Base-by-base conservation (phyloP, 2,113 vertebrate genomes). In the Glaucomys volans region DNA sequence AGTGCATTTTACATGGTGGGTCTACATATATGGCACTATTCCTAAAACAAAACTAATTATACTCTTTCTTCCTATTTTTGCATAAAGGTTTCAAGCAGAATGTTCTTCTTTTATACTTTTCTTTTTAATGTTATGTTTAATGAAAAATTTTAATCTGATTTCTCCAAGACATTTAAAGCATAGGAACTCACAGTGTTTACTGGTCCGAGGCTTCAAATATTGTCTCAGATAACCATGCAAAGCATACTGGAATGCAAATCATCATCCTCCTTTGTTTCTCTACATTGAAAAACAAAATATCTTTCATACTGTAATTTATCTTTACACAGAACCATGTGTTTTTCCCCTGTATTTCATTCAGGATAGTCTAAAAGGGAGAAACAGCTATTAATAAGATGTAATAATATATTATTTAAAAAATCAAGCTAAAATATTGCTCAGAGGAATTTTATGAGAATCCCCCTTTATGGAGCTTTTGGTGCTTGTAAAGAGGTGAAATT, bases 371-470 rank as follows among this genome's bases (percentile, higher is more conserved):
- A 69, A 10, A 91, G 24, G 20, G 64, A 35, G 35, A 42, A 67
- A 71, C 88, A 85, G 17, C 57, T 66, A 24, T 77, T 69, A 95
- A 42, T 86, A 95, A 84, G 40, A 92, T 88, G 3, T 6, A 67
- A n/a, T 54, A 80, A 52, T 37, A 22, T 24, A 85, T 62, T 79
- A 75, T 66, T 91, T 81, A 35, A 18, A 64, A 89, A 95, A 86
- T 96, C 87, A 94, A 71, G 42, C 52, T 75, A 91, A 59, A 87
- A 2, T 92, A 26, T 22, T 79, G 22, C 66, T 87, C 28, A 50
- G 37, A 76, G 32, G 50, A 90, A 62, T 75, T 77, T 62, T 52
- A 12, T 28, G 88, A 74, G 35, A 66, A 57, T 80, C 35, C 88
- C 28, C 2, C 87, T 42, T 54, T 24, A 18, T 59, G 35, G 74